phyloP scores from a whole-genome alignment of 2,888 invertebrate species.

The Luffia ferchaultella region DNA sequence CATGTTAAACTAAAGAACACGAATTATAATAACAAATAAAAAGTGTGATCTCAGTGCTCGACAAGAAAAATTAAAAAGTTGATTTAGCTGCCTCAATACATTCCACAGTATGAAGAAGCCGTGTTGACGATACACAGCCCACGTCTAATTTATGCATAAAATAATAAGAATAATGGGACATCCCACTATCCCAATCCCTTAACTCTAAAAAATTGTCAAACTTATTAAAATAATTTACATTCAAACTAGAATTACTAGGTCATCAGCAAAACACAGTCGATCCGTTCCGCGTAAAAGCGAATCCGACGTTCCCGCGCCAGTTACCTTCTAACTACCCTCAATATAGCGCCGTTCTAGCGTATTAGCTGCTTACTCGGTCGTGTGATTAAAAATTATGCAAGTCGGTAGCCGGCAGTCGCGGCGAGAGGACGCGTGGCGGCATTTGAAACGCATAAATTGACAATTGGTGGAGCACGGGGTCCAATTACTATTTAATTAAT shows the following conservation, averaged over 20 bases:
- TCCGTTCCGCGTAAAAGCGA: conserved; percentile 25
- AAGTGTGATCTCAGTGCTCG: too few relatives aligned
- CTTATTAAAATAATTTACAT: neutral
- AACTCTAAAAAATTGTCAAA: too few relatives aligned
- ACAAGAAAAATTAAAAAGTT: too few relatives aligned
- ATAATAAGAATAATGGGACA: too few relatives aligned
- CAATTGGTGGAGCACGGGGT: neutral
- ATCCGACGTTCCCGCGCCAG: conserved; percentile 16
- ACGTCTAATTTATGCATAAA: too few relatives aligned
- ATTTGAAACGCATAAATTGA: neutral
- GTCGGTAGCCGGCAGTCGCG: conserved; percentile 5
- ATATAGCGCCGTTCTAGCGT: conserved; percentile 48
- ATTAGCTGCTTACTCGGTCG: conserved; percentile 62
- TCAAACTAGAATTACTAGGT: conserved; percentile 12
- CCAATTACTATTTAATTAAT: too few relatives aligned
- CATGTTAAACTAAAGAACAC: too few relatives aligned
- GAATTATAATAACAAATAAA: too few relatives aligned
- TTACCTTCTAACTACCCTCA: conserved; percentile 23
- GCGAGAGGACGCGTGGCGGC: neutral
- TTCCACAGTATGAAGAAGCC: too few relatives aligned
- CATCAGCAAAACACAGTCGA: conserved; percentile 24
- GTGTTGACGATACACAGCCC: too few relatives aligned
- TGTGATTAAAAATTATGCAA: conserved; percentile 63
- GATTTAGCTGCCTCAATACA: too few relatives aligned
- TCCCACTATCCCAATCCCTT: too few relatives aligned